Conservation (phyloP, 2,888 invertebrate species). For the Dasysyrphus tricinctus region DNA sequence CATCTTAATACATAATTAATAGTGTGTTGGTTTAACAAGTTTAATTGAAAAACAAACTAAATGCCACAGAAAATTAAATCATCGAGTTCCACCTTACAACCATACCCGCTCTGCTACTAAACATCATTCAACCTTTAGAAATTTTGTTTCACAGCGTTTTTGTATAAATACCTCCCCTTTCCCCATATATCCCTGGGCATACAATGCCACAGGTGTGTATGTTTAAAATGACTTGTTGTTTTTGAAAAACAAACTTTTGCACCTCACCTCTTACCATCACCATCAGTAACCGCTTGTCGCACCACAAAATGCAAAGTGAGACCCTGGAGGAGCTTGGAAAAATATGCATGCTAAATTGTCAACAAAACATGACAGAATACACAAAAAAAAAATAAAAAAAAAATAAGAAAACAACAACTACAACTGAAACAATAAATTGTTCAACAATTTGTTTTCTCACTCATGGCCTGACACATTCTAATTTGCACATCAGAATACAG, state of each 20-base stretch:
- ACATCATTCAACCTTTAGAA: not conserved
- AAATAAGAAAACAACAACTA: not conserved
- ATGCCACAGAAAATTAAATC: slow-evolving; percentile 29
- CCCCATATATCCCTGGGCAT: not conserved
- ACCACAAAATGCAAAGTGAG: slow-evolving; percentile 11
- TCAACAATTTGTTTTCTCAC: slow-evolving; percentile 70
- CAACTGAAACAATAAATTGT: slow-evolving; percentile 67
- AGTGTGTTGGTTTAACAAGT: no score
- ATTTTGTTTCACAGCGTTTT: not conserved
- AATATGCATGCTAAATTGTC: slow-evolving; percentile 46
- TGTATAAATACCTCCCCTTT: not conserved
- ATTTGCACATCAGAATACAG: not conserved
- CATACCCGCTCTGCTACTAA: no score
- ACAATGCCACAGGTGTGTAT: slow-evolving; percentile 51
- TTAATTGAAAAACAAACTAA: not conserved
- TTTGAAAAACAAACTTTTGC: slow-evolving; percentile 49
- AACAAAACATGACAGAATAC: slow-evolving; percentile 47
- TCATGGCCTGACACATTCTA: slow-evolving; percentile 45
- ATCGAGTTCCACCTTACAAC: not conserved
- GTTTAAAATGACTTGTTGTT: slow-evolving; percentile 60
- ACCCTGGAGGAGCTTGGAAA: slow-evolving; percentile 5
- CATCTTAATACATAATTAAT: no score
- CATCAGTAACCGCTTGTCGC: slow-evolving; percentile 10
- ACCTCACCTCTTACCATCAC: slow-evolving; percentile 1
- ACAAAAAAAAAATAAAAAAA: not conserved